phyloP scores from a whole-genome alignment of 2,888 invertebrate genomes.

The Muscina levida region DNA sequence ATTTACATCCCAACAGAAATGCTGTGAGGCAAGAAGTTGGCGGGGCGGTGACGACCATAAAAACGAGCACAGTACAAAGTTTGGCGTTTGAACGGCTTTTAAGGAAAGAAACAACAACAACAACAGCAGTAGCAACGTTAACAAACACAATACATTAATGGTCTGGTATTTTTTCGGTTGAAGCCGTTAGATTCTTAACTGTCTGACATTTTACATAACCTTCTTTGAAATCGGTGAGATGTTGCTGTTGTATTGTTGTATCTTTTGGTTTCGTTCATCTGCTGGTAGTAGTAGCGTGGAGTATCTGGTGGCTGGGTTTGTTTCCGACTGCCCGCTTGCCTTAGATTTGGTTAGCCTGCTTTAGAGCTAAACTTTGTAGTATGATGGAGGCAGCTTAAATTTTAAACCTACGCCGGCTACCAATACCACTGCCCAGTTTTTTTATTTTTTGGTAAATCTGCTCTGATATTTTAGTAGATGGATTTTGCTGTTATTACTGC shows the following conservation, averaged over 20 bases:
- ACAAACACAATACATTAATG: constrained; percentile 24
- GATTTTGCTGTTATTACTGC: not conserved
- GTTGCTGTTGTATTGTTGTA: not conserved
- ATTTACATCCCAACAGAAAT: not conserved
- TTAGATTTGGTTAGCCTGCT: constrained; percentile 43
- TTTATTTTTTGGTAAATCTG: not conserved
- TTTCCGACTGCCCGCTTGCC: constrained; percentile 51
- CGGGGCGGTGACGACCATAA: not conserved
- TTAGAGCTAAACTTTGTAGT: too few relatives aligned
- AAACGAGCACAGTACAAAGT: constrained; percentile 28
- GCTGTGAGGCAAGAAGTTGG: not conserved
- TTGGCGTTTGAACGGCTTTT: constrained; percentile 40
- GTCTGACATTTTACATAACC: constrained; percentile 79
- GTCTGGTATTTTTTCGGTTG: constrained; percentile 50
- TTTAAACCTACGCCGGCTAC: not conserved
- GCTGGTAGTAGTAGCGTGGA: too few relatives aligned
- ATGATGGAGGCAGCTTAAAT: constrained; percentile 2
- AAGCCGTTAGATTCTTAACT: constrained; percentile 77
- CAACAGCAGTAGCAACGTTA: constrained; percentile 2
- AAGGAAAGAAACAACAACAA: constrained; percentile 43
- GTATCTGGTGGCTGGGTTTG: constrained; percentile 25
- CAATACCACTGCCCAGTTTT: constrained; percentile 25
- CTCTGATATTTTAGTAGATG: not conserved
- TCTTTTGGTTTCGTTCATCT: constrained; percentile 27
- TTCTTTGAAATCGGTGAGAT: constrained; percentile 69